Evolutionary conservation across 1,140 invertebrate genomes (phyloP).

Genomic region (Olivierus martensii): DNA sequence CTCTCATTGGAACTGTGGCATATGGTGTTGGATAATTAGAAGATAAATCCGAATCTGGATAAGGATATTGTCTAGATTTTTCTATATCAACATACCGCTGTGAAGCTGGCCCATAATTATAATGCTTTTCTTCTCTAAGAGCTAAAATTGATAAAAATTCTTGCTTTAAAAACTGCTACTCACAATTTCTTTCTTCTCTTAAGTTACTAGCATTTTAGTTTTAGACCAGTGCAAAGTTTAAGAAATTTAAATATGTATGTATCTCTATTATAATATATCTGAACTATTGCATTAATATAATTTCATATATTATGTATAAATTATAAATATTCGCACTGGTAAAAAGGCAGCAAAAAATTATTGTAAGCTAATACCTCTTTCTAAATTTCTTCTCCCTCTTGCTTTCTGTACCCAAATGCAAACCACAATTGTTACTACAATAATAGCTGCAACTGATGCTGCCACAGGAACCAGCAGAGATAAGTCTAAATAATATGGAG

Average conservation of each 20-base stretch:
- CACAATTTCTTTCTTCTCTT: too few relatives aligned
- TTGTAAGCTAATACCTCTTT: slow-evolving; percentile 5
- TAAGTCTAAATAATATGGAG: slow-evolving; percentile 10
- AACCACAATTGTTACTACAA: slow-evolving; percentile 19
- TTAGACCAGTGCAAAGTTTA: too few relatives aligned
- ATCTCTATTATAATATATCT: too few relatives aligned
- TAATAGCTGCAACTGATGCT: slow-evolving; percentile 18
- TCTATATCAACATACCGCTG: slow-evolving; percentile 17
- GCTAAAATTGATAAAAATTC: slow-evolving; percentile 3
- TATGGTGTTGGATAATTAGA: slow-evolving; percentile 10
- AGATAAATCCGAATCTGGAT: slow-evolving; percentile 3
- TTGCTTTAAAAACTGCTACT: too few relatives aligned
- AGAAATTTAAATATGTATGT: too few relatives aligned
- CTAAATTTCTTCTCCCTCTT: slow-evolving; percentile 8
- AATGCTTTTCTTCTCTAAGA: slow-evolving; percentile 12
- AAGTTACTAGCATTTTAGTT: too few relatives aligned
- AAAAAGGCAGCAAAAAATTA: too few relatives aligned
- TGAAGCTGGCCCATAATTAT: slow-evolving; percentile 6
- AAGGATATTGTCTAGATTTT: slow-evolving; percentile 7
- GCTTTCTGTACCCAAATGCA: slow-evolving; percentile 19
- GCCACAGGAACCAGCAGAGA: slow-evolving; percentile 19
- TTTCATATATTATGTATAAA: too few relatives aligned
- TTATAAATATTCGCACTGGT: too few relatives aligned
- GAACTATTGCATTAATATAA: too few relatives aligned
- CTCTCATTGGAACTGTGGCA: slow-evolving; percentile 13